A percentile compares a stretch with the other conserved stretches of the same genome.
Evolutionary conservation across 2,888 invertebrate species (phyloP).

Genomic region (Polietes domitor): DNA sequence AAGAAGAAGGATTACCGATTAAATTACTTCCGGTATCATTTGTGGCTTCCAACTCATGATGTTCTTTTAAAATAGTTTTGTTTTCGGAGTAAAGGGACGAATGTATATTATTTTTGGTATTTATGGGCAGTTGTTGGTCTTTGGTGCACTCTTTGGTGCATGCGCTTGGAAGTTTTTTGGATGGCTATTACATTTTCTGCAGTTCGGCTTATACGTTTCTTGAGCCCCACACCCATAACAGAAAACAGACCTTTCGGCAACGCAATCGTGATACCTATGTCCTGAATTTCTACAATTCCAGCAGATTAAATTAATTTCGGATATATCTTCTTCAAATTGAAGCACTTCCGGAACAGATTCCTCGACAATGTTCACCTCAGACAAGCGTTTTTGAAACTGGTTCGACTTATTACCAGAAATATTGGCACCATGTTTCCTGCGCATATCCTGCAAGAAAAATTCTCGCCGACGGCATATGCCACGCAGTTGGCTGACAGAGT

Average conservation of each 20-base stretch:
- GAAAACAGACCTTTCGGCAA: background rate
- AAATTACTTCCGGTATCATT: too few species aligned
- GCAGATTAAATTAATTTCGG: background rate
- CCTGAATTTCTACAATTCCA: conserved; percentile 19
- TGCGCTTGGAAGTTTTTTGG: background rate
- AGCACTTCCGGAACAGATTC: background rate
- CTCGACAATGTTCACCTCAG: background rate
- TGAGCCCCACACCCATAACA: conserved; percentile 32
- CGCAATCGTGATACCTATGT: background rate
- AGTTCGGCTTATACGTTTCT: conserved; percentile 39
- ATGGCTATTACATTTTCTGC: background rate
- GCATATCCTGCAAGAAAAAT: conserved; percentile 20
- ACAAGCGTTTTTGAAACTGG: background rate
- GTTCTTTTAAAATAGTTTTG: too few species aligned
- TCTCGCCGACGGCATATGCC: conserved; percentile 32
- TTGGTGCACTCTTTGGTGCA: background rate
- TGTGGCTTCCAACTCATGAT: too few species aligned
- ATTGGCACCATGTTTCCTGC: background rate
- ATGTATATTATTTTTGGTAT: background rate
- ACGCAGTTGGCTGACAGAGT: conserved; percentile 2
- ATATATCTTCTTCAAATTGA: background rate
- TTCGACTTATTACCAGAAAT: background rate
- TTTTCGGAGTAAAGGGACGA: too few species aligned
- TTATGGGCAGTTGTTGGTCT: background rate
- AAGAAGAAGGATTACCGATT: too few species aligned